Conservation (phyloP, 1,140 invertebrate genomes). For the Magallana ariakensis region DNA sequence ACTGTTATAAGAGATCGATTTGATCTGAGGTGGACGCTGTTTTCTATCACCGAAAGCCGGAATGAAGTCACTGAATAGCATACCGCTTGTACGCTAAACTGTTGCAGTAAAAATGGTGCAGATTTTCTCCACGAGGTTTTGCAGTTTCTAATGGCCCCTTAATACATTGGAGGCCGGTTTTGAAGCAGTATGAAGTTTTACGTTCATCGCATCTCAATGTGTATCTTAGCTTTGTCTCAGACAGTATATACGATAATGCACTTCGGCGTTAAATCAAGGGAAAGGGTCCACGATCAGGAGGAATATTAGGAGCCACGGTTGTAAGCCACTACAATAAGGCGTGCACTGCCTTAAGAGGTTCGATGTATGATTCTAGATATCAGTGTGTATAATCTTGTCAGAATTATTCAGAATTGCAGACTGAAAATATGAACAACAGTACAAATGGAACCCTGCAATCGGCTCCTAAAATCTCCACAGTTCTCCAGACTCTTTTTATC, state of each 20-base stretch:
- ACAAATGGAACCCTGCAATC: slow-evolving; percentile 46
- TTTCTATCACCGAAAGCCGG: background rate
- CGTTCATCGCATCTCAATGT: background rate
- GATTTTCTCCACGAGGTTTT: too few species aligned
- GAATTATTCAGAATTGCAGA: background rate
- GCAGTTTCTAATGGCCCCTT: background rate
- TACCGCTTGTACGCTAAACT: background rate
- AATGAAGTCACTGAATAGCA: background rate
- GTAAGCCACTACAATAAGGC: background rate
- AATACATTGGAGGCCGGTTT: background rate
- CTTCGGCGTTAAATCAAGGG: background rate
- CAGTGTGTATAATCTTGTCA: background rate
- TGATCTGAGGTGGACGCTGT: background rate
- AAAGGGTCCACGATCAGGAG: background rate
- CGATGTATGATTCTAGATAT: too few species aligned
- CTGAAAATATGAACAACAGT: slow-evolving; percentile 54
- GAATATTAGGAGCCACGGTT: background rate
- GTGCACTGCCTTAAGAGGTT: too few species aligned
- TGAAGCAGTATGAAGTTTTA: background rate
- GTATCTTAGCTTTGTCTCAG: background rate
- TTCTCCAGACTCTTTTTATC: slow-evolving; percentile 67
- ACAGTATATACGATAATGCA: background rate
- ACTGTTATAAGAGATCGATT: slow-evolving; percentile 11
- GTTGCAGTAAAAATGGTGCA: background rate
- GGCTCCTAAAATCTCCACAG: slow-evolving; percentile 59